These are phyloP conservation scores for Drosophila nigritarsus DNA, from an alignment of 2,888 invertebrate species.

Conservation along the genomic window DNA sequence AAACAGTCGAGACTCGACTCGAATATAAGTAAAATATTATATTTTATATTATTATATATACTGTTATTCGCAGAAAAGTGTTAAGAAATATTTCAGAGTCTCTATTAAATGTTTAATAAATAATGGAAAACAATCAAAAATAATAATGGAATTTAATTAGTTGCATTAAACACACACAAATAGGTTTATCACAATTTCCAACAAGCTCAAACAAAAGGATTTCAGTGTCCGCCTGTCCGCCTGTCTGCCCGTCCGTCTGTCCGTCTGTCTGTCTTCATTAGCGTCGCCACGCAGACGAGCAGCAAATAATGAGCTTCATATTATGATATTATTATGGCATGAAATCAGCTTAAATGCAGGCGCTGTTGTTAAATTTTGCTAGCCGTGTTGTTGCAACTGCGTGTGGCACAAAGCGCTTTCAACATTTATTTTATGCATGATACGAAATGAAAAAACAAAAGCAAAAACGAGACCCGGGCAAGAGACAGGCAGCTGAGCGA, in stretches of 20 bases:
- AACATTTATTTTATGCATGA: conserved; percentile 60
- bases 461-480: conserved; percentile 5
- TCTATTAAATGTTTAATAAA: not conserved
- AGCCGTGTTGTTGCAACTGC: conserved; percentile 45
- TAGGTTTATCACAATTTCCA: not conserved
- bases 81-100: not conserved
- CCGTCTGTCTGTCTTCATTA: conserved; percentile 43
- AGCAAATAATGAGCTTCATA: conserved; percentile 54
- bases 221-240: not conserved
- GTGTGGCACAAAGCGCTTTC: conserved; percentile 51
- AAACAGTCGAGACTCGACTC: not conserved
- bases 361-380: conserved; percentile 48
- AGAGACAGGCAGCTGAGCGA: conserved; percentile 29
- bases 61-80: not conserved
- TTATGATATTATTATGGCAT: conserved; percentile 50
- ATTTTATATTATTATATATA: not conserved
- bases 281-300: conserved; percentile 23
- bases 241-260: not conserved
- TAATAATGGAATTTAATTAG: not conserved
- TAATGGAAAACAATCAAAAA: too few relatives aligned
- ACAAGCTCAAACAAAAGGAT: not conserved
- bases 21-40: not conserved
- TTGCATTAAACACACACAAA: not conserved
- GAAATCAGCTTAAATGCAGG: conserved; percentile 59
- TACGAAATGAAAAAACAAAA: conserved; percentile 53